Evolutionary conservation across 1,140 invertebrate species (phyloP), one percentile per base, ranked within the genome.

Genomic region (Diachasma alloeum): DNA sequence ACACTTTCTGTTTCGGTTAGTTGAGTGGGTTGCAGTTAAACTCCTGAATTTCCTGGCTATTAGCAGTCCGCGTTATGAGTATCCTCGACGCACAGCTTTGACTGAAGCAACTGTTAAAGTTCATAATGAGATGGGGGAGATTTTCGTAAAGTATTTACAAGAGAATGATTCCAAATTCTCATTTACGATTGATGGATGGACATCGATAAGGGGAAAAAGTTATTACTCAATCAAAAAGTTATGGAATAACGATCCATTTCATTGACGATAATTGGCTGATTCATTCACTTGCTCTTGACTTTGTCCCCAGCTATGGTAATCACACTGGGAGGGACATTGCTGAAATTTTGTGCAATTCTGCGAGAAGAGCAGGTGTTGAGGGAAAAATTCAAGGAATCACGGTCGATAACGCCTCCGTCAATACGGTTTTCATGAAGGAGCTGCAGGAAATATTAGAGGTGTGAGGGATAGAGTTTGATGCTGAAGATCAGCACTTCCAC

Each of bases 301-400:
- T 78, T 63, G 26, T 71, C 9, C 68, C 72, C n/a, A 69, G 44
- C 48, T 17, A 74, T 13, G 72, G 67, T 15, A 26, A 70, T 17
- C 72, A 78, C 42, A 78, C 66, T n/a, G 68, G 71, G 19, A 10
- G 24, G 44, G 37, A 48, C 11, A 78, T 78, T 26, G 77, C 72
- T 42, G 8, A 8, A 37, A 15, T 44, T 13, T 78, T 78, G 42
- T 53, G 53, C 70, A 10, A 63, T 8, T 78, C 56, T 13, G 44
- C 74, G 17, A 26, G 39, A 42, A 26, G 37, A 8, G 10, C 10
- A 5, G 56, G 24, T 10, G 10, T 66, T 8, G 75, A 73, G 75
- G 76, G 83, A 79, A 83, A 83, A 83, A 80, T 84, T 72, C 79
- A 83, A 68, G 78, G 78, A 4, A 80, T 80, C 9, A 80, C 79